Evolutionary conservation across 2,797 vertebrate species (phyloP).

Genomic region (Tachyglossus aculeatus): DNA sequence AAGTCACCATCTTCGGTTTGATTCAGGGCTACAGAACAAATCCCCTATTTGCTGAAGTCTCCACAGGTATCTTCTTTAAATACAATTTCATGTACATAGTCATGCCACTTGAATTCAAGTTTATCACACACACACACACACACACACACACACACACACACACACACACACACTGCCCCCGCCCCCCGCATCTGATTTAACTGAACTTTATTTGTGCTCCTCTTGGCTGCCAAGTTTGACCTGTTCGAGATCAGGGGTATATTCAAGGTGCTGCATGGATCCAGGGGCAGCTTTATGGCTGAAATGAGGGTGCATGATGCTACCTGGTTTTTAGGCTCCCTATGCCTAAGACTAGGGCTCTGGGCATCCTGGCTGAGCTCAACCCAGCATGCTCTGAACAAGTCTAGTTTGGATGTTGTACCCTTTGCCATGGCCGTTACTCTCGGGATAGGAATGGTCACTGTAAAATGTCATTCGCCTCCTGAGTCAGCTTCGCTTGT

Average conservation of each 20-base stretch:
- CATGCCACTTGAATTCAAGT: no score
- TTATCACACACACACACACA: no score
- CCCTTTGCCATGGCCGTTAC: background rate
- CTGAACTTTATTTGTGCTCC: background rate
- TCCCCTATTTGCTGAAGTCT: constrained; percentile 80
- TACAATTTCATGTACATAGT: no score
- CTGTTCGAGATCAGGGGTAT: background rate
- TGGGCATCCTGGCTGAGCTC: background rate
- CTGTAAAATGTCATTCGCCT: no score
- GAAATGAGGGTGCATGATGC: background rate
- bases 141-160: no score
- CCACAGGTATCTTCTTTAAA: constrained; percentile 85
- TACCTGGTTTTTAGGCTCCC: background rate
- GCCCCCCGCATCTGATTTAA: background rate
- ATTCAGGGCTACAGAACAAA: constrained; percentile 79
- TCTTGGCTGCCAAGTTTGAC: background rate
- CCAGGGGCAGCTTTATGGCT: background rate
- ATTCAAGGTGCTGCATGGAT: background rate
- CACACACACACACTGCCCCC: no score
- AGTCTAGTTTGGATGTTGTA: background rate
- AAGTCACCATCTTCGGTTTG: constrained; percentile 84
- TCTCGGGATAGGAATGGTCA: background rate
- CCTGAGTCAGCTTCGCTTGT: background rate
- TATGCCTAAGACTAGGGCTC: background rate
- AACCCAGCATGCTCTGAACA: background rate